Evolutionary conservation across 2,113 vertebrate species (phyloP).

Genomic region (Trinectes maculatus): DNA sequence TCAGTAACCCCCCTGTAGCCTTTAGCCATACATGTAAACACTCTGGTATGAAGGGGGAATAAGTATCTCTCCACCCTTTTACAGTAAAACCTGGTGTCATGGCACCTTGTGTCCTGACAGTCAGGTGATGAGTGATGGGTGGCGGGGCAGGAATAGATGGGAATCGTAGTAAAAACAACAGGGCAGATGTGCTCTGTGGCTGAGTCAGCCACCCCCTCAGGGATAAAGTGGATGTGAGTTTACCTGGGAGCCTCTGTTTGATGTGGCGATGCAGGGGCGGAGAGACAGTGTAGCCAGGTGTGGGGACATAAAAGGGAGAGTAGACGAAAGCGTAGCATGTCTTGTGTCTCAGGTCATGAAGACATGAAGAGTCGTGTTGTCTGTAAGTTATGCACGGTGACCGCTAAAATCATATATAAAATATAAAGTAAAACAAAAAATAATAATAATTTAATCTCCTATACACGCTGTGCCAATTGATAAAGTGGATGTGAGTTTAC

Average conservation of each 20-base stretch:
- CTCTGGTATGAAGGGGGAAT: conserved; percentile 28
- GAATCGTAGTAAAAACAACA: conserved; percentile 72
- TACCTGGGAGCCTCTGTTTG: conserved; percentile 61
- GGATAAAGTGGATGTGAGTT: conserved; percentile 56
- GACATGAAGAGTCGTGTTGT: too few relatives aligned
- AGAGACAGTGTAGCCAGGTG: conserved; percentile 71
- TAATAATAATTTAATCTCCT: too few relatives aligned
- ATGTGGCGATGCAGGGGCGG: conserved; percentile 69
- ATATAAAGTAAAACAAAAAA: too few relatives aligned
- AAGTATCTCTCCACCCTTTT: conserved; percentile 56
- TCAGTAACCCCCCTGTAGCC: conserved; percentile 46
- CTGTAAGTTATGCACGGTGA: too few relatives aligned
- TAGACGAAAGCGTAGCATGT: conserved; percentile 50
- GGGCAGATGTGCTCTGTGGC: conserved; percentile 74
- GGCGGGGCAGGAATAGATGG: conserved; percentile 67
- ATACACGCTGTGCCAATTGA: too few relatives aligned
- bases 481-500: conserved; percentile 56
- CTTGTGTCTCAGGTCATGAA: too few relatives aligned
- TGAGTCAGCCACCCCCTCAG: conserved; percentile 71
- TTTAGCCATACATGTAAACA: conserved; percentile 25
- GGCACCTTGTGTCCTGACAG: conserved; percentile 51
- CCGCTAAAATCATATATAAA: too few relatives aligned
- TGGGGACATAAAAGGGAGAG: conserved; percentile 79
- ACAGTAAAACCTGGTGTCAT: conserved; percentile 65
- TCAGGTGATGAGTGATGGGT: conserved; percentile 69